phyloP scores from a whole-genome alignment of 2,888 invertebrate species.

The Oegoconia quadripuncta region DNA sequence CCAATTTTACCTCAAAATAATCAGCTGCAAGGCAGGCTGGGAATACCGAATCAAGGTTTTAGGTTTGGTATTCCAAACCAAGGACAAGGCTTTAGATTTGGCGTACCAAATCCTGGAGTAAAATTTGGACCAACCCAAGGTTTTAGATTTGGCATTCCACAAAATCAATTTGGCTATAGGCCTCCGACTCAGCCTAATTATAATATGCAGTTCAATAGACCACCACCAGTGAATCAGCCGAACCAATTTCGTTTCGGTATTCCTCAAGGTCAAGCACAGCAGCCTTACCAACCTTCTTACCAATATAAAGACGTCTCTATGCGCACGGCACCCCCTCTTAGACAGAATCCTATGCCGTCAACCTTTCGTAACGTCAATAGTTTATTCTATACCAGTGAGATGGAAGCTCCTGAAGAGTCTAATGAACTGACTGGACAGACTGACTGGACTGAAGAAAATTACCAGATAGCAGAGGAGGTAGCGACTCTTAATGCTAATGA shows the following conservation, averaged over 20 bases:
- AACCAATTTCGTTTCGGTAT: no score
- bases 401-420: slow-evolving; percentile 60
- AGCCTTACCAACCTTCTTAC: background rate
- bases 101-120: no score
- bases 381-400: background rate
- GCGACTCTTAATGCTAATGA: no score
- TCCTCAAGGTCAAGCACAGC: background rate
- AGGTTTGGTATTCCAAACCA: background rate
- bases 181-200: background rate
- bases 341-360: no score
- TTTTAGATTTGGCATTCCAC: background rate
- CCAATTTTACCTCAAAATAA: slow-evolving; percentile 1
- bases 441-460: no score
- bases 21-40: no score
- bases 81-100: background rate
- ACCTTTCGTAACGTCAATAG: background rate
- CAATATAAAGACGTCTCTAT: slow-evolving; percentile 2
- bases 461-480: no score
- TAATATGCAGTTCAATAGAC: no score
- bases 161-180: background rate
- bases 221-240: no score
- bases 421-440: slow-evolving; percentile 57
- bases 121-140: no score
- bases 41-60: background rate
- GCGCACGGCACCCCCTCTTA: background rate